Conservation (phyloP, 2,113 vertebrate species). For the Bambusicola thoracicus region DNA sequence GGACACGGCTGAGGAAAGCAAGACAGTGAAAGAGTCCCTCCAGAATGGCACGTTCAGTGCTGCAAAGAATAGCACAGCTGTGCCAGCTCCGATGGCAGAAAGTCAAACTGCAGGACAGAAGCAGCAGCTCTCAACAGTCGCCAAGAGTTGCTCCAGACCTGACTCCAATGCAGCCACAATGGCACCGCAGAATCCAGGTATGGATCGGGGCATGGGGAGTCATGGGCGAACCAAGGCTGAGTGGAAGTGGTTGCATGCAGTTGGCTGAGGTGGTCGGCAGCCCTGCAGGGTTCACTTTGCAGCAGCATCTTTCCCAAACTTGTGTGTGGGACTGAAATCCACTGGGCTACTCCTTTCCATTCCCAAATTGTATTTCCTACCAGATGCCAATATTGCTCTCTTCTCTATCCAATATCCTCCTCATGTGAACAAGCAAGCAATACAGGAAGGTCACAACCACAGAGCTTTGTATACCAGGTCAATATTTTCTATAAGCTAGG, state of each 20-base stretch:
- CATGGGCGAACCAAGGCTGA: neutral
- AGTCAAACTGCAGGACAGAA: slow-evolving; percentile 33
- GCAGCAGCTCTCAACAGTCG: slow-evolving; percentile 60
- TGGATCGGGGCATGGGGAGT: neutral
- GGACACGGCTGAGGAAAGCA: slow-evolving; percentile 6
- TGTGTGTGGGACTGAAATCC: neutral
- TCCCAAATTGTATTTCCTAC: rapidly evolving
- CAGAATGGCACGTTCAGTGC: slow-evolving; percentile 26
- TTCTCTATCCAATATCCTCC: neutral
- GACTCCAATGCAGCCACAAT: neutral
- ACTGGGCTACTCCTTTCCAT: neutral
- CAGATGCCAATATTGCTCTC: neutral
- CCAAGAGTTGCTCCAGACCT: slow-evolving; percentile 49
- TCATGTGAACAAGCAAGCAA: neutral
- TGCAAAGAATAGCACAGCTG: neutral
- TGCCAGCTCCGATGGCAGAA: neutral
- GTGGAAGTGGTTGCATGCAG: neutral
- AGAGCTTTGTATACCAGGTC: neutral
- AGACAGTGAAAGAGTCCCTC: slow-evolving; percentile 31
- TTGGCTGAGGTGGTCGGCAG: neutral
- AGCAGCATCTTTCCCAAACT: neutral
- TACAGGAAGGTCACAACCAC: rapidly evolving
- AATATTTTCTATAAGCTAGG: neutral
- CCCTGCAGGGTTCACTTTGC: neutral
- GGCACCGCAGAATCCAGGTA: slow-evolving; percentile 52